Base-by-base conservation (phyloP, 2,888 invertebrate genomes). In the Platerodrilus igneus region DNA sequence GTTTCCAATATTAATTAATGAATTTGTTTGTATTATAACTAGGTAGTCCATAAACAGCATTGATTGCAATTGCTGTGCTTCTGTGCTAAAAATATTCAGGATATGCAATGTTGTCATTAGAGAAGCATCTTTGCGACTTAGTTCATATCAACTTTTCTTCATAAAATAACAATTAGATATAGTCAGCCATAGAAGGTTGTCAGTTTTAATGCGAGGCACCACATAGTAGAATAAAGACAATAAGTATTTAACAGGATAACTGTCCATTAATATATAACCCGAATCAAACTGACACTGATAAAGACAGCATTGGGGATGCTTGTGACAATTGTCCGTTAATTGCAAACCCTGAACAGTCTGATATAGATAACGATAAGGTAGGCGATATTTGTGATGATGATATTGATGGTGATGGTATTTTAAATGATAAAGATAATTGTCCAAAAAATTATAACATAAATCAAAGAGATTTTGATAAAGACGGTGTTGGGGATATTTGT, bases 331-430 rank as follows among this genome's bases (percentile, higher is more conserved):
- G 89, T 52, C 81, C 81, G 0, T 73, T 74, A 16, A 76, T 78
- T 3, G 73, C 80, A 7, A 90, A 90, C 70, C 73, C 79, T 0
- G 75, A 81, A 33, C 72, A 75, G 15, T n/a, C 19, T 37, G 91
- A 92, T 64, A 69, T 72, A 0, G 92, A 92, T 57, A 72, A 74
- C 25, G 91, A 92, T 63, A 71, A 81, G 27, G 78, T 90, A 3
- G 92, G 93, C 0, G 90, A 93, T 63, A 82, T 80, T 2, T 93
- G 92, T 58, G 92, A 93, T 61, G 89, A 75, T 43, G 87, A 88
- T 58, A 76, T 80, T 14, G 92, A 93, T 60, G 74, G 77, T 7
- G 88, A 89, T 55, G 74, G 75, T 5, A 73, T 87, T 29, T 64
- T 68, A 0, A 88, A 88, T 61, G 75, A 77, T 39, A 62, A 69